Evolutionary conservation across 1,140 invertebrate species (phyloP), one percentile per base, ranked within the genome.

Genomic region (Acromyrmex echinatior): DNA sequence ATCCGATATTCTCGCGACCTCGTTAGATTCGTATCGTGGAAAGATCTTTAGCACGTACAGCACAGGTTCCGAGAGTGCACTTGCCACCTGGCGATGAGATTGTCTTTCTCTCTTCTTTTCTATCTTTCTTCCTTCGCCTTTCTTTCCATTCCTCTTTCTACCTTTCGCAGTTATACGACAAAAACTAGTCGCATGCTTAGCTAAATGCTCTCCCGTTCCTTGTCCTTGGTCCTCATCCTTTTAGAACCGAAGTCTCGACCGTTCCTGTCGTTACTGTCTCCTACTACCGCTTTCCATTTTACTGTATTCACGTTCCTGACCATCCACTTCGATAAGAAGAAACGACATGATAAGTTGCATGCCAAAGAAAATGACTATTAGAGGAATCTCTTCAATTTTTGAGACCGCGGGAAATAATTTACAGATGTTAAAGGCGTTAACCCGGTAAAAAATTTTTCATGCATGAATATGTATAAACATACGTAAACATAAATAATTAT

Each of bases 121-220:
- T 18, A 56, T 56, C 18, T 77, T 7, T 76, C 74, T 65, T 51
- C 62, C 14, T 31, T 53, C 31, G 53, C 63, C 66, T 68, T 21
- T 49, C 86, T 60, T 7, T 53, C 3, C 53, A 39, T 51, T 49
- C 28, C 45, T 25, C 66, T 86, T 35, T 76, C 88, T 90, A 82
- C 92, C 92, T 93, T 93, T 93, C 92, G 91, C 91, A 92, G 76
- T 76, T 84, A 87, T 88, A 90, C 91, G 91, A 93, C 94, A 95
- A 94, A 95, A 94, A 95, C 94, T 94, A 94, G 94, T 94, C 94
- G 93, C 94, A 93, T 94, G 93, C 93, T 95, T 94, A 94, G 93
- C 93, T 94, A 94, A 94, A 94, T 93, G 93, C 92, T 89, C 92
- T 90, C 81, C 87, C 90, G 88, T 92, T 94, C 85, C 87, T 92